Evolutionary conservation across 1,140 invertebrate genomes (phyloP).

Genomic region (Rhopalosiphum maidis): DNA sequence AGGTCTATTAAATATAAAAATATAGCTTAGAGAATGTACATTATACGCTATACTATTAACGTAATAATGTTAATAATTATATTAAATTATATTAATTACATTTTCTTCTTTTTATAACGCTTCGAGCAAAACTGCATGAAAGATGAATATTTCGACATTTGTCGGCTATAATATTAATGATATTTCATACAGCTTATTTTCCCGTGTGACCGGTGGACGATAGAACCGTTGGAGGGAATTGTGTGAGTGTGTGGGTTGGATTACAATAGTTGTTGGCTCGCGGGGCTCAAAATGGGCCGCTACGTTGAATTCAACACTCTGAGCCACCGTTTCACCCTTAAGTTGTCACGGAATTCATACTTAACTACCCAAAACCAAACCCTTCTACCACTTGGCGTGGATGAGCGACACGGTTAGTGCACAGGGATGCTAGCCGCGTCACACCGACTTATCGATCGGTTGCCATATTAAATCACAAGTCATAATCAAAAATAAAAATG

Average conservation of each 20-base stretch:
- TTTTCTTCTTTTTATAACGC: not conserved
- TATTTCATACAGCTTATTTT: not conserved
- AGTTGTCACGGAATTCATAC: not conserved
- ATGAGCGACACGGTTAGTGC: not conserved
- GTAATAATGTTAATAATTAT: not conserved
- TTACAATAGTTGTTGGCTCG: not conserved
- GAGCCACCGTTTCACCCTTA: not conserved
- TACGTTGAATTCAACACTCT: slow-evolving; percentile 22
- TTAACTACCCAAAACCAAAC: not conserved
- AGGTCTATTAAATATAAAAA: not conserved
- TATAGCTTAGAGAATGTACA: not conserved
- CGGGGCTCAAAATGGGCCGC: slow-evolving; percentile 29
- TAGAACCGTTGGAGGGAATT: too few relatives aligned
- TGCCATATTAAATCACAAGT: not conserved
- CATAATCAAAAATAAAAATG: not conserved
- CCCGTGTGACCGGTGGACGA: not conserved
- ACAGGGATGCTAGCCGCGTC: not conserved
- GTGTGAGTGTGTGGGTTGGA: not conserved
- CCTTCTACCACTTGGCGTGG: not conserved
- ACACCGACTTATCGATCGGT: not conserved
- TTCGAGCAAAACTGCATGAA: not conserved
- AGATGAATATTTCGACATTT: not conserved
- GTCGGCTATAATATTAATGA: not conserved
- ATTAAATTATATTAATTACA: not conserved
- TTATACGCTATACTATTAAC: not conserved